Conservation (phyloP, 1,140 invertebrate genomes). For the Sycophila sp. region DNA sequence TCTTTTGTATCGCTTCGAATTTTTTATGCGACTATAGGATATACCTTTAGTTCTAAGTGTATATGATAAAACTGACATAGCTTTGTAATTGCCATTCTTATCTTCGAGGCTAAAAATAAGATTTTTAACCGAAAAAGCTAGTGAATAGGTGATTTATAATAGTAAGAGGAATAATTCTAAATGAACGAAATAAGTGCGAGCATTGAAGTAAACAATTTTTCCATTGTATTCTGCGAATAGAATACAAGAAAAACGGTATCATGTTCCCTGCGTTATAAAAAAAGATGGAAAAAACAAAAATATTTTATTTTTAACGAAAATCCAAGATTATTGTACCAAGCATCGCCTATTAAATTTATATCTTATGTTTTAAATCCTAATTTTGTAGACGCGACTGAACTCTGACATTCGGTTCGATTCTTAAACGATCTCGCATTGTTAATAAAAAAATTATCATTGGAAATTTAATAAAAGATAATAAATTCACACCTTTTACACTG, state of each 20-base stretch:
- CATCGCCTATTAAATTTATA: conserved; percentile 22
- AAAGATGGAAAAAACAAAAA: conserved; percentile 5
- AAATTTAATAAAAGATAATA: not conserved
- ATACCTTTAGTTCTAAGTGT: conserved; percentile 1
- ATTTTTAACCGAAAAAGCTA: conserved; percentile 10
- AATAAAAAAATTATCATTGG: not conserved
- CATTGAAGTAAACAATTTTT: conserved; percentile 28
- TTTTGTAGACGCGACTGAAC: conserved; percentile 33
- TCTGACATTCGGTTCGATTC: conserved; percentile 22
- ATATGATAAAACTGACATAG: conserved; percentile 15
- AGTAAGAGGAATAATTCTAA: conserved; percentile 25
- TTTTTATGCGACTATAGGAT: conserved; percentile 8
- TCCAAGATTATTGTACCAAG: conserved; percentile 23
- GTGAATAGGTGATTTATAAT: conserved; percentile 8
- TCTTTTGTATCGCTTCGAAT: conserved; percentile 22
- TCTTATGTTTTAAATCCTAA: conserved; percentile 14
- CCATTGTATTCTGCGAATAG: conserved; percentile 25
- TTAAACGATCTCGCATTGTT: conserved; percentile 26
- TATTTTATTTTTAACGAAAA: conserved; percentile 18
- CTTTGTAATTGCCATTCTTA: conserved; percentile 11
- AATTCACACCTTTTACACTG: not conserved
- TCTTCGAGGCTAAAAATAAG: conserved; percentile 18
- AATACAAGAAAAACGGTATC: conserved; percentile 38
- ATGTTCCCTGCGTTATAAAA: conserved; percentile 38
- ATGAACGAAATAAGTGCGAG: conserved; percentile 25